phyloP scores from a whole-genome alignment of 2,888 invertebrate species.

The Hylaea fasciaria region DNA sequence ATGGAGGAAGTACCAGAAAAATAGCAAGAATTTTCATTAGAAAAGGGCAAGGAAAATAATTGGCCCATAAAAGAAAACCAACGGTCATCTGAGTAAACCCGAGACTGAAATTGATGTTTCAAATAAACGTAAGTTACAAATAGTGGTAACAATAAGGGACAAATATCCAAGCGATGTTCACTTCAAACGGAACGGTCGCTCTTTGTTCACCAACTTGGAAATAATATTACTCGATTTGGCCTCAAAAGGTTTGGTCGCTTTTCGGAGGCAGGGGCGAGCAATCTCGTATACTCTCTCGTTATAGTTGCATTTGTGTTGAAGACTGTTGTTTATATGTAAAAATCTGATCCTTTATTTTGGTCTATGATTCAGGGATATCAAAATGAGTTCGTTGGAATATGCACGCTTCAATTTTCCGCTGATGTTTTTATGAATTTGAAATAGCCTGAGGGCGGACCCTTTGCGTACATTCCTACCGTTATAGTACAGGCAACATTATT shows the following conservation, averaged over 20 bases:
- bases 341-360: slow-evolving; percentile 34
- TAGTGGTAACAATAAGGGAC: slow-evolving; percentile 56
- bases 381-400: slow-evolving; percentile 57
- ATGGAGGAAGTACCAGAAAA: slow-evolving; percentile 3
- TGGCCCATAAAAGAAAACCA: slow-evolving; percentile 13
- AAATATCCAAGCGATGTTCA: slow-evolving; percentile 60
- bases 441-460: slow-evolving; percentile 45
- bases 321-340: slow-evolving; percentile 61
- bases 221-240: slow-evolving; percentile 75
- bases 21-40: slow-evolving; percentile 27
- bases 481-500: slow-evolving; percentile 17
- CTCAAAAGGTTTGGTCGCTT: slow-evolving; percentile 63
- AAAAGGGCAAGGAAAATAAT: slow-evolving; percentile 11
- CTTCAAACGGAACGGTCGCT: slow-evolving; percentile 60
- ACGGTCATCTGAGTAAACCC: slow-evolving; percentile 17
- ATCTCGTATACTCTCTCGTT: slow-evolving; percentile 65
- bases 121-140: slow-evolving; percentile 53
- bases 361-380: slow-evolving; percentile 49
- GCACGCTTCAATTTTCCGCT: slow-evolving; percentile 55
- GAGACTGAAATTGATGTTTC: slow-evolving; percentile 32
- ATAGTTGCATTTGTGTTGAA: slow-evolving; percentile 53
- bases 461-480: slow-evolving; percentile 15
- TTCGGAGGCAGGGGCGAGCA: slow-evolving; percentile 57
- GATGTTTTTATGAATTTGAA: slow-evolving; percentile 65
- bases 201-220: slow-evolving; percentile 76